Percentiles rank a stretch among this genome's conserved stretches.
Conservation (phyloP, 2,113 vertebrate species). For the Ameiurus melas region DNA sequence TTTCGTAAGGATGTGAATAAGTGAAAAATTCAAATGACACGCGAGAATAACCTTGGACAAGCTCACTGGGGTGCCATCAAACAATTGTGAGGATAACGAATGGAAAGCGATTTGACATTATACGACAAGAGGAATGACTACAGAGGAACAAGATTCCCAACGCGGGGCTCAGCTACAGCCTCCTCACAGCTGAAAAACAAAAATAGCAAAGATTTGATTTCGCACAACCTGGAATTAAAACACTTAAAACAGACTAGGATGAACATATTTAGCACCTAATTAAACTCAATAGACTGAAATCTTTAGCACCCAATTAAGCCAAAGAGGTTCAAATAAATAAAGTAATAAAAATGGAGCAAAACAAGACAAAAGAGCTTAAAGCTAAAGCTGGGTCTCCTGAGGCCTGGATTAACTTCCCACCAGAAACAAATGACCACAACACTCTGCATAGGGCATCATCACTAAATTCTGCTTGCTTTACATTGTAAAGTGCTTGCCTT, state of each 20-base stretch:
- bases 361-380: background rate
- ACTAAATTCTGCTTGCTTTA: conserved; percentile 67
- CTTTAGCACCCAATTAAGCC: background rate
- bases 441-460: conserved; percentile 69
- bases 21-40: conserved; percentile 3
- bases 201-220: background rate
- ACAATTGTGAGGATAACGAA: conserved; percentile 15
- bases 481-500: conserved; percentile 61
- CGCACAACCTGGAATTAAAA: background rate
- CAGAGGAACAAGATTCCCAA: background rate
- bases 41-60: background rate
- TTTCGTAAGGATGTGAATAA: background rate
- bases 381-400: conserved; percentile 3
- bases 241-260: background rate
- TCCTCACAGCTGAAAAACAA: background rate
- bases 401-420: conserved; percentile 46
- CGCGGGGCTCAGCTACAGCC: background rate
- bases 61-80: background rate
- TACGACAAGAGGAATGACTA: background rate
- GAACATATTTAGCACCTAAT: background rate
- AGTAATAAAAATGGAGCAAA: background rate
- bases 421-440: conserved; percentile 60
- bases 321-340: conserved; percentile 1
- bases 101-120: background rate
- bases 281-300: background rate